Evolutionary conservation across 2,888 invertebrate genomes (phyloP), one percentile per base, ranked within the genome.

Genomic region (Tridacna gigas): DNA sequence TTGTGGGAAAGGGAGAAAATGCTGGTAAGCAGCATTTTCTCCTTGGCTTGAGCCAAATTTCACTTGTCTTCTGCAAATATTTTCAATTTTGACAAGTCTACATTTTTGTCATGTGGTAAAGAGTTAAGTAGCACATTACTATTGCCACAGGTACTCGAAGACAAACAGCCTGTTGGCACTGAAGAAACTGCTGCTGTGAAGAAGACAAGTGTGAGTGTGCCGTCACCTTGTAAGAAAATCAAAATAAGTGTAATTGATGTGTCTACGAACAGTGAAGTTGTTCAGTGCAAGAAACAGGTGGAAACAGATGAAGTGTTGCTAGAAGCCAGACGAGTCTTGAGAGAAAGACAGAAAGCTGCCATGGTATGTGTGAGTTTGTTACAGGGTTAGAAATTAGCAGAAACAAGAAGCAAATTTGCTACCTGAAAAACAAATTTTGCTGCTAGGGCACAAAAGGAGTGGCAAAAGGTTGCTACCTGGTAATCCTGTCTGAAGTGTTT

Each of bases 281-380:
- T 9, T 20, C 18, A 9, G 9, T 20, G 56, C 20, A 56, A 56
- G 11, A 20, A 56, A 20, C 2, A 56, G 20, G 56, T 51, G 11
- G 28, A 56, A 71, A 61, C 47, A 74, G 88, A 89, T 47, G 88
- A 90, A 56, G 88, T 89, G 73, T 67, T 88, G 47, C 71, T 74
- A 45, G 88, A 88, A 78, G 79, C 83, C 25, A 89, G 82, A 73
- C 84, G 86, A 74, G 69, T 85, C 11, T 65, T 90, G 73, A 88
- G 84, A 74, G 89, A 90, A 45, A 82, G 88, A 73, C 88, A 90
- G 81, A 90, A 90, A 79, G 81, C 84, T 65, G 78, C 86, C 20
- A 90, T 91, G 91, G 91, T 90, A 89, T 37, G 69, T 61, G 18
- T 18, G 45, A n/a, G 18, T 37, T 37, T 37, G 37, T 37, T 37